Evolutionary conservation across 2,797 vertebrate species (phyloP).

Genomic region (Sebastes iracundus): DNA sequence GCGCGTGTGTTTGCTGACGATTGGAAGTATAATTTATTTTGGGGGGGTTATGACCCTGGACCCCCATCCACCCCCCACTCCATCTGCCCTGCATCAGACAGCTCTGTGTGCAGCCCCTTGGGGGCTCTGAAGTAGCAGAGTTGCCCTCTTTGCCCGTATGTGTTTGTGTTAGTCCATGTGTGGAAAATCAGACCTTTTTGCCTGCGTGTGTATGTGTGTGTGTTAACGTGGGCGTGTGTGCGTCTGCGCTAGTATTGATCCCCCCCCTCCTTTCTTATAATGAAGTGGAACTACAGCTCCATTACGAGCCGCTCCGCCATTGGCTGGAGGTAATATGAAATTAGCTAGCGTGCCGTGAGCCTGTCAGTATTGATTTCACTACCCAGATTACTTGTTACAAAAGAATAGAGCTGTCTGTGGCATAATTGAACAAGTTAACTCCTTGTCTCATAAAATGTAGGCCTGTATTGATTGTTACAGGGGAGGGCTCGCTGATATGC

Average conservation of each 20-base stretch:
- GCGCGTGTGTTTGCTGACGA: constrained; percentile 34
- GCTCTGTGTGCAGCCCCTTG: constrained; percentile 58
- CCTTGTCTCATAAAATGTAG: constrained; percentile 99
- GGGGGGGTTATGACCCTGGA: constrained; percentile 58
- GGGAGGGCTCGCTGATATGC: constrained; percentile 82
- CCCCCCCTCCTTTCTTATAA: constrained; percentile 85
- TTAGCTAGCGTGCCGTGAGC: constrained; percentile 94
- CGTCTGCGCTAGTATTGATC: constrained; percentile 88
- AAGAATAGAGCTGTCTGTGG: constrained; percentile 99
- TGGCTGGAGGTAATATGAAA: constrained; percentile 99
- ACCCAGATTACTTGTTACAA: constrained; percentile 99
- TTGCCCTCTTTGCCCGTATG: constrained; percentile 57
- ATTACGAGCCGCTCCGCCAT: constrained; percentile 90
- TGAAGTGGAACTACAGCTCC: constrained; percentile 97
- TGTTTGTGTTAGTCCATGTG: constrained; percentile 56
- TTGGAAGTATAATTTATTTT: constrained; percentile 76
- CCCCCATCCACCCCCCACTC: constrained; percentile 49
- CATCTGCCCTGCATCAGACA: constrained; percentile 68
- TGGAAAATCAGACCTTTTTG: constrained; percentile 51
- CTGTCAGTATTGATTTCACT: constrained; percentile 99
- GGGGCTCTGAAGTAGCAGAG: constrained; percentile 58
- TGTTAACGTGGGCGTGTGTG: constrained; percentile 36
- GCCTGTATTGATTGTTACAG: constrained; percentile 92
- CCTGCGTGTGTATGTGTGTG: constrained; percentile 35
- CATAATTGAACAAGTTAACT: constrained; percentile 99